Evolutionary conservation across 2,113 vertebrate species (phyloP), one percentile per base, ranked within the genome.

Genomic region (Gallinago jamesoni): DNA sequence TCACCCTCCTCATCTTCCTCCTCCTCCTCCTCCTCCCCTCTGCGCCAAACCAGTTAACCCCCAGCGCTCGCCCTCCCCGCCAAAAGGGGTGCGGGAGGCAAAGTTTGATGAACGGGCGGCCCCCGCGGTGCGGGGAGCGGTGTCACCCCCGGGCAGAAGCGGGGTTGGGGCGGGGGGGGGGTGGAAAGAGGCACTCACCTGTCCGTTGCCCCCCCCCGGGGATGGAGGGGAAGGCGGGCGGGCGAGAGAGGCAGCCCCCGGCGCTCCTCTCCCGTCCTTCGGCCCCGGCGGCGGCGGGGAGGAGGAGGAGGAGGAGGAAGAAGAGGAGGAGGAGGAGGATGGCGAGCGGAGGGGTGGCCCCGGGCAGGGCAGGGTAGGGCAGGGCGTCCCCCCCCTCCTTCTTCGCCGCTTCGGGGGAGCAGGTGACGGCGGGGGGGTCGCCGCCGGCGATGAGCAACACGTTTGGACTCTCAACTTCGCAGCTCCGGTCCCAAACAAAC

Each of bases 401-500:
- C 39, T 39, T 39, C 39, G 39, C 39, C 39, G 43, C 45, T 35
- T 37, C 52, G 43, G 82, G 30, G 53, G 81, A 77, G 90, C 94
- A 75, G 10, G 81, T 93, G 96, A 92, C 96, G 95, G 15, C 25
- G 67, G 94, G 74, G 94, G 64, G 22, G 91, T 75, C 30, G 89
- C 85, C 63, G 35, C 87, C 89, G n/a, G 7, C 74, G 19, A 91
- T 70, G 92, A 96, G 97, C 98, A 97, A 97, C 97, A 97, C 98
- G 97, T 97, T 94, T 89, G 22, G 91, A 94, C 78, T 95, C 94
- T 87, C 94, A 98, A 98, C 98, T 98, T 98, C 96, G 70, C 97
- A 66, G 98, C 93, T 94, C 94, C 94, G 17, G 97, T 94, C 97
- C 92, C 96, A 96, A 73, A 97, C 96, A 79, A 96, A 97, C 77